Evolutionary conservation across 2,797 vertebrate genomes (phyloP).

Genomic region (Paguma larvata): DNA sequence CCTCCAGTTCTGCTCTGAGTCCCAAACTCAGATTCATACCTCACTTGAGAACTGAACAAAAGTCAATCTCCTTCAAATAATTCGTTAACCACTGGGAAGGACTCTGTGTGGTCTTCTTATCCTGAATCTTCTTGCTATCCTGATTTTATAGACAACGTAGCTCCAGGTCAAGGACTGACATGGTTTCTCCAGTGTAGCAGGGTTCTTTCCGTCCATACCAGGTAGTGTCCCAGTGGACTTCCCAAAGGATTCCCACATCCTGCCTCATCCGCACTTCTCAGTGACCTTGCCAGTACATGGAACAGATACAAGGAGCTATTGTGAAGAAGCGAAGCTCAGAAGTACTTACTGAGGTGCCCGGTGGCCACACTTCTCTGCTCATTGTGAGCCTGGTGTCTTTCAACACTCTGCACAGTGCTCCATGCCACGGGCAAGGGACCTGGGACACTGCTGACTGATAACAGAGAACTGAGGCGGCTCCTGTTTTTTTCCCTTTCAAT

Average conservation of each 20-base stretch:
- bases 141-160: background rate
- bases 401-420: background rate
- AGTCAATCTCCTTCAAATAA: background rate
- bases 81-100: background rate
- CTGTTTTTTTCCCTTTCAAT: background rate
- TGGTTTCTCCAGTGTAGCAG: background rate
- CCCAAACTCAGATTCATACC: background rate
- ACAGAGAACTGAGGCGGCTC: background rate
- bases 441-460: background rate
- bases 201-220: background rate
- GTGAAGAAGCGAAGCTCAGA: background rate
- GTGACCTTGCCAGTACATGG: background rate
- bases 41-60: background rate
- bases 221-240: background rate
- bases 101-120: fast-evolving
- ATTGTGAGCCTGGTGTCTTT: background rate
- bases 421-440: no score
- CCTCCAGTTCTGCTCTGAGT: background rate
- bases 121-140: background rate
- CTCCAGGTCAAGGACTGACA: background rate
- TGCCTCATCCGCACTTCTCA: background rate
- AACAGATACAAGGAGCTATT: background rate
- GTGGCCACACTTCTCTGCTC: background rate
- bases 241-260: background rate
- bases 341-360: background rate